Evolutionary conservation across 2,797 vertebrate genomes (phyloP).

Genomic region (Falco naumanni): DNA sequence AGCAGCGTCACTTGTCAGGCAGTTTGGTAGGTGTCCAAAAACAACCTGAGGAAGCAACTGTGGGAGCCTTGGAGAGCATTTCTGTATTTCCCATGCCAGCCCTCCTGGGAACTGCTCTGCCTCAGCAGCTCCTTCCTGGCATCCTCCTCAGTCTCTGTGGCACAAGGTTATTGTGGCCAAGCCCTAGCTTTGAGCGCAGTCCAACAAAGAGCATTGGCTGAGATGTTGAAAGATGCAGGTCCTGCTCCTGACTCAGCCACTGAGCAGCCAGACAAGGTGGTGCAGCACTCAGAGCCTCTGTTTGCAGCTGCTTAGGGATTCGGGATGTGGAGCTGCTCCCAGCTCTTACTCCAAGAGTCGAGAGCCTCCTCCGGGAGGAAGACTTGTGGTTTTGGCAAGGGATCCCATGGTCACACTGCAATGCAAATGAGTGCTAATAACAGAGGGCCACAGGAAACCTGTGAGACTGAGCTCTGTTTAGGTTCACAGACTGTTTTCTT

Average conservation of each 20-base stretch:
- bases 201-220: neutral
- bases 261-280: neutral
- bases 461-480: neutral
- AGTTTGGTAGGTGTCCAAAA: conserved; percentile 4
- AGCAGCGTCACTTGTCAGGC: neutral
- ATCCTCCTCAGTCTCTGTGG: neutral
- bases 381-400: neutral
- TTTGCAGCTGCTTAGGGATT: neutral
- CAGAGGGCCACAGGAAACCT: neutral
- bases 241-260: neutral
- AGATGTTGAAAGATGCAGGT: neutral
- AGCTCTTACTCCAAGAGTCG: neutral
- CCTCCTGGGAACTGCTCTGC: conserved; percentile 16
- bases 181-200: neutral
- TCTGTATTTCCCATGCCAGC: neutral
- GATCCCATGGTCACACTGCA: neutral
- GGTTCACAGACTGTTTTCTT: neutral
- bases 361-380: no score
- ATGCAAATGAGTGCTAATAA: neutral
- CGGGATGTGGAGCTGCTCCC: neutral
- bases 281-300: neutral
- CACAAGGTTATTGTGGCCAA: neutral
- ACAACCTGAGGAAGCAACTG: neutral
- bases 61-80: neutral
- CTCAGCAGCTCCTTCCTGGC: conserved; percentile 33